Conservation (phyloP, 2,113 vertebrate species). For the Hemiscyllium ocellatum region DNA sequence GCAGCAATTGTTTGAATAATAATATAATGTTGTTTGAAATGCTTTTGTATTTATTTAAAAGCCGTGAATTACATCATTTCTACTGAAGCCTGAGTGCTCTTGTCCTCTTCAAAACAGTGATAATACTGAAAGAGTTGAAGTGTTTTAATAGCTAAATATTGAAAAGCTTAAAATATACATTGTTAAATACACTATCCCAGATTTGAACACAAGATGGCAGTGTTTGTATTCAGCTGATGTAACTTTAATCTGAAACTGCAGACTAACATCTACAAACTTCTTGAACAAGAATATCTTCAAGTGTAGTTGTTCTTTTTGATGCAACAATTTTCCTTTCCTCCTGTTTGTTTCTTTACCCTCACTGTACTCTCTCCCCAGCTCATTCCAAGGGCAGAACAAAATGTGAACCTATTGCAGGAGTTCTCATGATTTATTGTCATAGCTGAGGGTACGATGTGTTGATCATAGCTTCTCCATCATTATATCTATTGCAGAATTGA, state of each 20-base stretch:
- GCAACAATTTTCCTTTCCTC: not conserved
- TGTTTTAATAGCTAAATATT: not conserved
- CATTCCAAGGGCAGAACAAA: not conserved
- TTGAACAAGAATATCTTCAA: not conserved
- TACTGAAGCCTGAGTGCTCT: not conserved
- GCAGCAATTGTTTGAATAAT: not conserved
- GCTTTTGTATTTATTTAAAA: not conserved
- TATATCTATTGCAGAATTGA: not conserved
- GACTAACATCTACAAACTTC: not conserved
- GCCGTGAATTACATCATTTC: not conserved
- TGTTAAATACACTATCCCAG: not conserved
- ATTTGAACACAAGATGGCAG: conserved; percentile 33
- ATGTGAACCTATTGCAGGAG: not conserved
- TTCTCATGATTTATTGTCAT: not conserved
- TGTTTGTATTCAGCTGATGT: conserved; percentile 13
- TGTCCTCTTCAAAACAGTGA: not conserved
- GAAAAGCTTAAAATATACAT: not conserved
- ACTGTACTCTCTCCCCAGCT: not conserved
- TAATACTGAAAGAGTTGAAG: not conserved
- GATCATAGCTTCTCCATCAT: not conserved
- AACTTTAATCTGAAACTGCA: not conserved
- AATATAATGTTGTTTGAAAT: not conserved
- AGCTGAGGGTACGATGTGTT: not conserved
- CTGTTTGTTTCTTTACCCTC: not conserved
- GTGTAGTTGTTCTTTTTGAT: not conserved